Percentiles rank a stretch among this genome's conserved stretches.
These are phyloP conservation scores for Branchinecta lynchi DNA, from an alignment of 1,140 invertebrate species.

Conservation along the genomic window DNA sequence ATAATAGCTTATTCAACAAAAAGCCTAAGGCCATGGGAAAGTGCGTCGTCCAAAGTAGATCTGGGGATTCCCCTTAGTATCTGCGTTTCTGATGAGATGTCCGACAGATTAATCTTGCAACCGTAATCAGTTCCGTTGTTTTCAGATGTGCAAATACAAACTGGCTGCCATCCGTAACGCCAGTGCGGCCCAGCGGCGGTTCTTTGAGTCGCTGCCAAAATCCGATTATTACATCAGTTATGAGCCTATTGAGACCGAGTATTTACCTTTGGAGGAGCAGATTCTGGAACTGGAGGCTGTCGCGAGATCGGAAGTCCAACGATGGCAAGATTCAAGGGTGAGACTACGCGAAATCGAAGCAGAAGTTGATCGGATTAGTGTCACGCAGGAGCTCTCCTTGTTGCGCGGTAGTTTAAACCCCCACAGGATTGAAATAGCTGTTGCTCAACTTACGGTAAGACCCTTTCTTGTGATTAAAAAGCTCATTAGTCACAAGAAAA, in stretches of 20 bases:
- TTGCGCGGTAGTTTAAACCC: neutral
- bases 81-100: too few relatives aligned
- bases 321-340: neutral
- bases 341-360: neutral
- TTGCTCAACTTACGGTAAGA: neutral
- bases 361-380: neutral
- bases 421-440: neutral
- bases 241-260: neutral
- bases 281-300: neutral
- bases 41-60: too few relatives aligned
- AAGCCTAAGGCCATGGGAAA: too few relatives aligned
- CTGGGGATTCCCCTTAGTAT: too few relatives aligned
- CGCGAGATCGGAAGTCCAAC: neutral
- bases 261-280: neutral
- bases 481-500: too few relatives aligned
- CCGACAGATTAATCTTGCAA: neutral
- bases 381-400: neutral
- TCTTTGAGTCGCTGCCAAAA: neutral
- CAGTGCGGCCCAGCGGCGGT: neutral
- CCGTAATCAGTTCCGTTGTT: neutral
- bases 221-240: neutral
- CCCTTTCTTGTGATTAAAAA: neutral
- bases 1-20: too few relatives aligned
- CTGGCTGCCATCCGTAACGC: neutral
- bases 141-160: conserved; percentile 2